Evolutionary conservation across 30 jellyfish, hydroid and myxozoan species (phyloP).

Genomic region (Cassiopea xamachana): DNA sequence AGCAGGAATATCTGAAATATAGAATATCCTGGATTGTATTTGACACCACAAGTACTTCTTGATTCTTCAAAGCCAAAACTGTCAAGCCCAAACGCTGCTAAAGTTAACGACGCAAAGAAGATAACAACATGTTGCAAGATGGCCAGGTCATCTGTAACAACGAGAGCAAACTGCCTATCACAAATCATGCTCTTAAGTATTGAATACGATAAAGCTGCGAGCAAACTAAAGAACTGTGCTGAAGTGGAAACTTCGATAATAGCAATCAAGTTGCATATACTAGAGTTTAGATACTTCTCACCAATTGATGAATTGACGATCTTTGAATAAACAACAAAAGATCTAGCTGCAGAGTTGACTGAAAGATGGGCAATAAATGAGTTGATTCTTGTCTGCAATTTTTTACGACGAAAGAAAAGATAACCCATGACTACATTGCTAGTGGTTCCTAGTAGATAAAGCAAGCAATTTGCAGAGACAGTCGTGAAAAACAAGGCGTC

Average conservation of each 20-base stretch:
- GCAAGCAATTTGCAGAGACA: neutral
- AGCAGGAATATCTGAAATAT: slow-evolving; percentile 6
- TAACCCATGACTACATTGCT: neutral
- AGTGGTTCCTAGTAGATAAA: slow-evolving; percentile 22
- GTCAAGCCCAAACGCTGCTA: slow-evolving; percentile 32
- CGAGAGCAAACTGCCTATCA: neutral
- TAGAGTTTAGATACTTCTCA: slow-evolving; percentile 36
- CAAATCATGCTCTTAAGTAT: neutral
- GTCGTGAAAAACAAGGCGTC: neutral
- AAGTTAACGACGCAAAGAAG: slow-evolving; percentile 5
- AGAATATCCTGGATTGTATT: neutral
- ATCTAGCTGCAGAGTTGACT: slow-evolving; percentile 6
- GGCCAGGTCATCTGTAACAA: neutral
- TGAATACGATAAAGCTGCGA: slow-evolving; percentile 5
- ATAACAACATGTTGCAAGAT: slow-evolving; percentile 7
- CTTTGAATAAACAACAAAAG: slow-evolving; percentile 62
- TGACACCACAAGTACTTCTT: slow-evolving; percentile 18
- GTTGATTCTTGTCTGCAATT: slow-evolving; percentile 2
- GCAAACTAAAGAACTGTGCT: neutral
- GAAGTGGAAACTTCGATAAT: slow-evolving; percentile 21
- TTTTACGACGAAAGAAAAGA: neutral
- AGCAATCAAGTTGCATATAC: slow-evolving; percentile 42
- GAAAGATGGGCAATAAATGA: slow-evolving; percentile 31
- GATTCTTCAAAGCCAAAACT: slow-evolving; percentile 6
- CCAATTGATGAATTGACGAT: slow-evolving; percentile 35